Base-by-base conservation (phyloP, 2,888 invertebrate species). In the Calliphora vomitoria region DNA sequence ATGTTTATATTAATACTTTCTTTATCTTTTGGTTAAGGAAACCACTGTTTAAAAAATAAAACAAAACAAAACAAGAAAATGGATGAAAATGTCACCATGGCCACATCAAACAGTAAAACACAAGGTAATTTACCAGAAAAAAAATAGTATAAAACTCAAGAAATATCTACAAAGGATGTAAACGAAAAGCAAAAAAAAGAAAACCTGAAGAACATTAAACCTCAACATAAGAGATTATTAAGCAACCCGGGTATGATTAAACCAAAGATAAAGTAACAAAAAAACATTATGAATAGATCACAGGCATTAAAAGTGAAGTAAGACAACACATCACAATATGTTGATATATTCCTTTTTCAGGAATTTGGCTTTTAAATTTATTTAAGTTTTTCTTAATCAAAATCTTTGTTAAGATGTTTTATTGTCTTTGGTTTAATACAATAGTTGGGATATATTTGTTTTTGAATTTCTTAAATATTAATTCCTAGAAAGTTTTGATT, bases 191-290 rank as follows among this genome's bases (percentile, higher is more conserved):
- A 41, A 44, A 78, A 58, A 25, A 3, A 25, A 41, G 31, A 68
- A 55, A 64, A 79, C 47, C 35, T 78, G 75, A 13, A 35, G 35
- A 64, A 71, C 8, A 68, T 66, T 58, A 78, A 82, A 72, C 47
- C 79, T 74, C 20, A 82, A 79, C 47, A 69, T 18, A 82, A 60
- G 64, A 76, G 78, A 74, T 82, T 78, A 64, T 71, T 62, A 20
- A 15, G 25, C 11, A 31, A 11, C 25, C 15, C 3, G 15, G n/a
- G 6, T n/a, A 38, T 69, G 68, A 50, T 69, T 47, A 68, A 58
- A 60, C 20, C 8, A 41, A 44, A 72, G 18, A 78, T 74, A 78
- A 78, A 35, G 6, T 35, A 71, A 25, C 13, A 68, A 38, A 3
- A 47, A 50, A 71, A 71, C 10, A 38, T 53, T 76, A 53, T 62